phyloP scores from a whole-genome alignment of 2,888 invertebrate genomes.

The Pyrrhosoma nymphula region DNA sequence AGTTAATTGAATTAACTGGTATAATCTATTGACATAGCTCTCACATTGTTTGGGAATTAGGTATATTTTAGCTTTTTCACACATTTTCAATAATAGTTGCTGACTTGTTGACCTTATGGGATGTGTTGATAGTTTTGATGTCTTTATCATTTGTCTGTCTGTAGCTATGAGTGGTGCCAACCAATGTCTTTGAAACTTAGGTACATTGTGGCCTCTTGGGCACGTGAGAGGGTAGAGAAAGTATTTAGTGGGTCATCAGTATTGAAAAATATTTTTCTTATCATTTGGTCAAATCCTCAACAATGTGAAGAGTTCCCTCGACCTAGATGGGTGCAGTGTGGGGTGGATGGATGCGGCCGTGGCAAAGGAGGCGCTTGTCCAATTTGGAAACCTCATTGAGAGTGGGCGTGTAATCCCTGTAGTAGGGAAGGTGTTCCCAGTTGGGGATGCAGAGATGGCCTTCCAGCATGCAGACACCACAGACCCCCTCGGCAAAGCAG shows the following conservation, averaged over 20 bases:
- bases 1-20: too few species aligned
- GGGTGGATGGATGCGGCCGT: conserved; percentile 18
- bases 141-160: too few species aligned
- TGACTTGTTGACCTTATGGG: too few species aligned
- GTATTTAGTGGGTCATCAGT: neutral
- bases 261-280: neutral
- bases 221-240: too few species aligned
- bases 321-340: conserved; percentile 46
- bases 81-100: too few species aligned
- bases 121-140: too few species aligned
- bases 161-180: too few species aligned
- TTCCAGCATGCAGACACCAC: conserved; percentile 77
- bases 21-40: too few species aligned
- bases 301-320: neutral
- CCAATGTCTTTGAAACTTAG: too few species aligned
- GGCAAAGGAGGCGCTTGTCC: conserved; percentile 74
- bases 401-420: conserved; percentile 81
- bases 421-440: conserved; percentile 80
- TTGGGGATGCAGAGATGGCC: conserved; percentile 78
- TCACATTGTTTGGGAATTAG: too few species aligned
- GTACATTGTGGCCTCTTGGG: too few species aligned
- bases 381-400: conserved; percentile 79
- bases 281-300: neutral
- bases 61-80: too few species aligned
- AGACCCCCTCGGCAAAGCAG: conserved; percentile 79